Conservation (phyloP, 2,888 invertebrate species). For the Gari tellinella region DNA sequence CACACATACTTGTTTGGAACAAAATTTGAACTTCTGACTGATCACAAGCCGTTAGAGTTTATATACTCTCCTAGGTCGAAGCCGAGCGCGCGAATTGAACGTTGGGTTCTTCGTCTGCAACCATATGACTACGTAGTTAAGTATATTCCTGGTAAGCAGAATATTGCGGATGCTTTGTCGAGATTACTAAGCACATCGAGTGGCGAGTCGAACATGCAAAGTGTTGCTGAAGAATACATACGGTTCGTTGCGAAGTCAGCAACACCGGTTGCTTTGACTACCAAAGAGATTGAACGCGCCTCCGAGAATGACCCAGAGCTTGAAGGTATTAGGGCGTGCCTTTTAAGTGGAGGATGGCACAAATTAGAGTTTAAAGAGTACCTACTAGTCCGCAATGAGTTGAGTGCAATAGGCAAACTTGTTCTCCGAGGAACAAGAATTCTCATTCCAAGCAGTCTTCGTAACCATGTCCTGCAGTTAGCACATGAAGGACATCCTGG, state of each 20-base stretch:
- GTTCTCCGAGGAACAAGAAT: conserved; percentile 23
- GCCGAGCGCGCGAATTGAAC: conserved; percentile 67
- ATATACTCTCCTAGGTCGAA: conserved; percentile 64
- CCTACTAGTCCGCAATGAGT: conserved; percentile 11
- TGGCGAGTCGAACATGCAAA: no score
- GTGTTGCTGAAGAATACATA: conserved; percentile 27
- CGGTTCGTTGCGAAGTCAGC: conserved; percentile 23
- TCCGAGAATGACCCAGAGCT: conserved; percentile 28
- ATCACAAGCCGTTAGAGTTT: conserved; percentile 70
- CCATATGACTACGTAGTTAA: conserved; percentile 50
- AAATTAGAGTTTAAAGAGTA: conserved; percentile 10
- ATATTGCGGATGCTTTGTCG: conserved; percentile 52
- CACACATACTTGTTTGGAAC: conserved; percentile 62
- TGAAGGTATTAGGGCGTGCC: background rate
- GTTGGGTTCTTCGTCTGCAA: conserved; percentile 66
- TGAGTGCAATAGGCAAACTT: conserved; percentile 6
- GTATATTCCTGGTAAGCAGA: conserved; percentile 40
- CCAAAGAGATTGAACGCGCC: conserved; percentile 15
- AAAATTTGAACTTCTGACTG: conserved; percentile 58
- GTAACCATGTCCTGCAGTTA: conserved; percentile 19
- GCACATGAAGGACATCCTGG: conserved; percentile 55
- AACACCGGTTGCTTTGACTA: conserved; percentile 14
- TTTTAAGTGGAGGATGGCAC: conserved; percentile 18
- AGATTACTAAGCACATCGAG: conserved; percentile 27
- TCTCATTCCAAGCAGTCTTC: conserved; percentile 10